Base-by-base conservation (phyloP, 1,140 invertebrate genomes). In the Lepidurus apus region DNA sequence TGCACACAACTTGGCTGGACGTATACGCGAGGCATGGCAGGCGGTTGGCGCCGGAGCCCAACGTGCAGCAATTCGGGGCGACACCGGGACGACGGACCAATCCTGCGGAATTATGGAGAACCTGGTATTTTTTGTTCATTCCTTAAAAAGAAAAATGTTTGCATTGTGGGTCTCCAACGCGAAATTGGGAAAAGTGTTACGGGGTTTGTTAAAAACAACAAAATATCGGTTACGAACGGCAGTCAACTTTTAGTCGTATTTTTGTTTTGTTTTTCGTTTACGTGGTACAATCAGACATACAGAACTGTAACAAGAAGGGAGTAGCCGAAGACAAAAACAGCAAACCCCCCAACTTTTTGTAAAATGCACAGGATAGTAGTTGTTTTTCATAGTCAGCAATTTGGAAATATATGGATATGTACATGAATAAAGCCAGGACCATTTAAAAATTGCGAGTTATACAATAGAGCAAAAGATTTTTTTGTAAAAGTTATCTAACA, bases 371-470 rank as follows among this genome's bases (percentile, higher is more conserved):
- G 53, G 53, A 21, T 65, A 21, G 21, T n/a, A 13, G 53, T 65
- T 65, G 47, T 65, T 65, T 1, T 21, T 17, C 53, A 65, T 65
- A 7, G 7, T 65, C 53, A n/a, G 53, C 53, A 65, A 13, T 65
- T 65, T 13, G 53, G 53, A 9, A 65, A 47, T n/a, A 65, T n/a
- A n/a, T 13, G 53, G 53, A 65, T 65, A 65, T 65, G 53, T 65
- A 65, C 53, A 65, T 65, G 53, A 21, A 21, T 65, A 65, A 65
- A 65, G 53, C 53, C 53, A 65, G 53, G 53, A 65, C 53, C 53
- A 21, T 65, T 65, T 65, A 65, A 65, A 13, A 65, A n/a, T 65
- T n/a, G 17, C 17, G 13, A 65, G 9, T 65, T 65, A 65, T 65
- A 65, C 53, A 65, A 65, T 65, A 65, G 53, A 65, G 53, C 53